phyloP scores from a whole-genome alignment of 2,888 invertebrate genomes.

The Caenorhabditis macrosperma region DNA sequence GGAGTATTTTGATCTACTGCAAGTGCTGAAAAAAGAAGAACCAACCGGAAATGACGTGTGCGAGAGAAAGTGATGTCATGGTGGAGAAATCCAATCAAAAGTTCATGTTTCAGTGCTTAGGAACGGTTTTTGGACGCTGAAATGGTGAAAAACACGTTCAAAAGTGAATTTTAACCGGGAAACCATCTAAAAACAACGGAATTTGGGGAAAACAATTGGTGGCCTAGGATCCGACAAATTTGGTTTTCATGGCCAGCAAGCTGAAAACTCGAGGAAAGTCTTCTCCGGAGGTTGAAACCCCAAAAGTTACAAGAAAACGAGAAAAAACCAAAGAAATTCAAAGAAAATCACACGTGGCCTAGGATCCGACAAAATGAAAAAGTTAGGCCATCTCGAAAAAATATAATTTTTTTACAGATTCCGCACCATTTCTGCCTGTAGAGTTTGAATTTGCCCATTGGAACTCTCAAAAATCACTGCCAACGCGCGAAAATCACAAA shows the following conservation, averaged over 20 bases:
- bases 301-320: background rate
- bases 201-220: background rate
- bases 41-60: background rate
- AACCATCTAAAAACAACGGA: too few relatives aligned
- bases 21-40: too few relatives aligned
- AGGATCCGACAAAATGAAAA: background rate
- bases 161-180: too few relatives aligned
- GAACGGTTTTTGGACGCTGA: too few relatives aligned
- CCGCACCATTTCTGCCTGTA: too few relatives aligned
- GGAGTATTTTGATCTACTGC: too few relatives aligned
- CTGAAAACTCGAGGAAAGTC: too few relatives aligned
- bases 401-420: background rate
- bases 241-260: background rate
- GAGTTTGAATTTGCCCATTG: too few relatives aligned
- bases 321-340: background rate
- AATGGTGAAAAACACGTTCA: too few relatives aligned
- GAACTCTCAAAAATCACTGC: too few relatives aligned
- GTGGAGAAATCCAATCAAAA: background rate
- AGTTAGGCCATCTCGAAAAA: background rate
- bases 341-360: background rate
- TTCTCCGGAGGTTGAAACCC: too few relatives aligned
- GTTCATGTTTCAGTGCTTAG: background rate
- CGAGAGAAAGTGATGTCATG: background rate
- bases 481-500: too few relatives aligned
- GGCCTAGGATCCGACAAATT: background rate